Evolutionary conservation across 1,140 invertebrate species (phyloP).

Genomic region (Tribolium madens): DNA sequence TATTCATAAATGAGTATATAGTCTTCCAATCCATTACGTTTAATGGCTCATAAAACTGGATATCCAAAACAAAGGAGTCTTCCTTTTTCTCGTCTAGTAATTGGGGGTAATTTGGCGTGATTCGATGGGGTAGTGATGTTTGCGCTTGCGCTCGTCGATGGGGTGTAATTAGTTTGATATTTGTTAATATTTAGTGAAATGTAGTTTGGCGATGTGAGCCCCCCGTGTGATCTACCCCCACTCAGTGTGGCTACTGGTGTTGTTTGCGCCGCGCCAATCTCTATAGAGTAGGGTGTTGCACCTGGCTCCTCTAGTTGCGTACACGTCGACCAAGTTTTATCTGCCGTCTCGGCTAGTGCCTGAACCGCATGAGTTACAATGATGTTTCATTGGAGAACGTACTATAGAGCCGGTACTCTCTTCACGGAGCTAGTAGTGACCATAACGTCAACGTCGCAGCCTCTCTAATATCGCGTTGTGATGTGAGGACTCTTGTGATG

Average conservation of each 20-base stretch:
- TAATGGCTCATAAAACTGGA: not conserved
- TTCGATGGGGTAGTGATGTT: not conserved
- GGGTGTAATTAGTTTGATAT: conserved; percentile 1
- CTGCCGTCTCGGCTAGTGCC: conserved; percentile 12
- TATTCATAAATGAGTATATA: not conserved
- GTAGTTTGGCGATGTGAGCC: not conserved
- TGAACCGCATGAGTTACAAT: conserved; percentile 33
- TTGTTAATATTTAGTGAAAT: not conserved
- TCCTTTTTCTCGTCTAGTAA: not conserved
- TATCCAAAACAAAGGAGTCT: not conserved
- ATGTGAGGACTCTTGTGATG: conserved; percentile 49
- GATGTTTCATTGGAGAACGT: conserved; percentile 31
- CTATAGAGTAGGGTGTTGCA: conserved; percentile 43
- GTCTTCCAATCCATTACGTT: not conserved
- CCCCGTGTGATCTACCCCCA: conserved; percentile 25
- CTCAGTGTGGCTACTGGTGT: conserved; percentile 5
- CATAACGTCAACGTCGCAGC: conserved; percentile 11
- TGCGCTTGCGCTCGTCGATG: not conserved
- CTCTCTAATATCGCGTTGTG: conserved; percentile 1
- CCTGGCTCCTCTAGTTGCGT: conserved; percentile 42
- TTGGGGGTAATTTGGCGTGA: not conserved
- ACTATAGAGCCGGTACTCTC: conserved; percentile 41
- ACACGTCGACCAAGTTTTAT: conserved; percentile 40
- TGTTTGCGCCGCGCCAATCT: conserved; percentile 34
- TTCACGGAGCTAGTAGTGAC: conserved; percentile 27